Evolutionary conservation across 2,113 vertebrate species (phyloP), one percentile per base, ranked within the genome.

Genomic region (Oophaga pumilio): DNA sequence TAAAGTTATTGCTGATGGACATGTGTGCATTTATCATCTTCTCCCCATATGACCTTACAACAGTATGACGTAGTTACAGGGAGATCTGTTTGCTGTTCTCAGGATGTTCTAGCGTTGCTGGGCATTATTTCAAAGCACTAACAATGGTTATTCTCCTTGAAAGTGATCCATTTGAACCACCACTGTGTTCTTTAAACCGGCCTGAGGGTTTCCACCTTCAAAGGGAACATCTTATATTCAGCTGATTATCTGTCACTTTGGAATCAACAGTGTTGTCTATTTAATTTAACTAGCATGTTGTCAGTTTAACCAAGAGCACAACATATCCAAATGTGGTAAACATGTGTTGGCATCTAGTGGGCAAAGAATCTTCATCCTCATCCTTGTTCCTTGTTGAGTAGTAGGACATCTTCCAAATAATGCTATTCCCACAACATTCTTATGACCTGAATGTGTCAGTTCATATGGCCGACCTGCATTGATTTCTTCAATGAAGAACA

Each of bases 341-440:
- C 96, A 97, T 93, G 96, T 97, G 96, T 96, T 96, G 95, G 95
- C 94, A 93, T 92, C 89, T 59, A 89, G 89, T 89, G 85, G 94
- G 94, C 95, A 96, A 91, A 91, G 93, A 94, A 92, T 94, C 94
- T 94, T 90, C 89, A 89, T 92, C 91, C 92, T 92, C 94, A 94
- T 24, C 76, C 62, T 76, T 83, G 86, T 87, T 82, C 56, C 83
- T 49, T 43, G 26, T 17, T 92, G 93, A 95, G 91, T 90, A 90
- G 89, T 94, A 95, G 95, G 95, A 96, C 95, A 89, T 90, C 89
- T 95, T 96, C 97, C 95, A 97, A 95, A 96, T 93, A 92, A 94
- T 95, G 94, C 88, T 88, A 91, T 95, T 95, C 93, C 93, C 93
- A 93, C 94, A 95, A 95, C 94, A 95, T 95, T 94, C 92, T 93